phyloP scores from a whole-genome alignment of 2,888 invertebrate species.

The Plagodis pulveraria region DNA sequence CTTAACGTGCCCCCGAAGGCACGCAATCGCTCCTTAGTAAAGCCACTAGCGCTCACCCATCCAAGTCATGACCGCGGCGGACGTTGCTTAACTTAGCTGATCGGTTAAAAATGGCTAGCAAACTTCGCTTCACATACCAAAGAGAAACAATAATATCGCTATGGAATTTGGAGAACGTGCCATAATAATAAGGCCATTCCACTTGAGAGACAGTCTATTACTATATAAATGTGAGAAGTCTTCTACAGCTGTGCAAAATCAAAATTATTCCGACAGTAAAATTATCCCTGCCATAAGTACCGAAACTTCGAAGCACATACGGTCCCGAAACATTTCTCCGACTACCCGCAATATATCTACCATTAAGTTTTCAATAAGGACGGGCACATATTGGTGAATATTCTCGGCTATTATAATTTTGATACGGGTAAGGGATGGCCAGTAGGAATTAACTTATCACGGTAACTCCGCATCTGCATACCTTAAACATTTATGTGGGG shows the following conservation, averaged over 20 bases:
- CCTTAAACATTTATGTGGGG: slow-evolving; percentile 76
- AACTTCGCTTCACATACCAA: too few species aligned
- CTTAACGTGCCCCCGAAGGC: too few species aligned
- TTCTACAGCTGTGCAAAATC: neutral
- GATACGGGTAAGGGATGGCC: slow-evolving; percentile 82
- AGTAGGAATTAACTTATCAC: slow-evolving; percentile 83
- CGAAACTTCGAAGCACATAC: slow-evolving; percentile 19
- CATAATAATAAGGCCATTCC: too few species aligned
- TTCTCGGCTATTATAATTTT: slow-evolving; percentile 75
- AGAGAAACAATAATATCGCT: too few species aligned
- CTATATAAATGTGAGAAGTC: neutral
- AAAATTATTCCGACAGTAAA: neutral
- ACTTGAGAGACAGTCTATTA: too few species aligned
- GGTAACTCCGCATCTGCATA: slow-evolving; percentile 78
- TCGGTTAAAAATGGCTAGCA: too few species aligned
- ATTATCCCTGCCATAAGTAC: slow-evolving; percentile 1
- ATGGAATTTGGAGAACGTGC: too few species aligned
- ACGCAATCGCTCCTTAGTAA: too few species aligned
- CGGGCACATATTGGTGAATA: slow-evolving; percentile 71
- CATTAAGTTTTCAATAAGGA: slow-evolving; percentile 49
- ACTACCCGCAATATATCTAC: slow-evolving; percentile 38
- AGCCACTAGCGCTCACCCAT: too few species aligned
- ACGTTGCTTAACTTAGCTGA: too few species aligned
- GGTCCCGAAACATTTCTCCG: slow-evolving; percentile 20
- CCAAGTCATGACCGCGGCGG: too few species aligned